Conservation (phyloP, 2,797 vertebrate genomes). For the Crocidura indochinensis region DNA sequence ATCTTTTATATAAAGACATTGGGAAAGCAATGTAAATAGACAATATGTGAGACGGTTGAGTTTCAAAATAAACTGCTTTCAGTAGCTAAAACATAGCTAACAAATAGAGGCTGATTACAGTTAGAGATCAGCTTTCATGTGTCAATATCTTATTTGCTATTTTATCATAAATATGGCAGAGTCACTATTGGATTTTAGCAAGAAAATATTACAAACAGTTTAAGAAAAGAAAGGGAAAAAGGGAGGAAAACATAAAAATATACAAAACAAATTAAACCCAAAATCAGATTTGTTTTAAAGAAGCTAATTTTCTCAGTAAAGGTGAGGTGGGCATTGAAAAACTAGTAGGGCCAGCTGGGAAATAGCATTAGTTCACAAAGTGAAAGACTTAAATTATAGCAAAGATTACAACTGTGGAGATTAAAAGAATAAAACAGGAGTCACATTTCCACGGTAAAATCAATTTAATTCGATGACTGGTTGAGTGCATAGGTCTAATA, state of each 20-base stretch:
- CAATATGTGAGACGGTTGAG: background rate
- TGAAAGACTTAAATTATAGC: background rate
- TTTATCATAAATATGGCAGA: slow-evolving; percentile 21
- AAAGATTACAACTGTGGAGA: background rate
- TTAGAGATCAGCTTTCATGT: background rate
- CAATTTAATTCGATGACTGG: background rate
- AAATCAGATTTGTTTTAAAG: background rate
- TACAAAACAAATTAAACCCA: no score
- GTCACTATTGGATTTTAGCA: background rate
- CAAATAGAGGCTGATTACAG: background rate
- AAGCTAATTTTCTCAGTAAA: background rate
- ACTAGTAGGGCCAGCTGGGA: background rate
- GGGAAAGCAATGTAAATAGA: no score
- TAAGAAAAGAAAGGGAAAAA: no score
- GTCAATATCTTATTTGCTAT: background rate
- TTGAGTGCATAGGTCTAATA: background rate
- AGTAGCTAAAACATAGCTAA: background rate
- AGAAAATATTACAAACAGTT: background rate
- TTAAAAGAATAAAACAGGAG: background rate
- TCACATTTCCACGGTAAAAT: background rate
- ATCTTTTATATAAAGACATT: background rate
- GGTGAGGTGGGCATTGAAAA: background rate
- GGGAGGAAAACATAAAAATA: no score
- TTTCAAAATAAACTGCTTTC: no score
- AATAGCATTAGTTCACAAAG: background rate